Evolutionary conservation across 2,113 vertebrate genomes (phyloP).

Genomic region (Tragulus kanchil): DNA sequence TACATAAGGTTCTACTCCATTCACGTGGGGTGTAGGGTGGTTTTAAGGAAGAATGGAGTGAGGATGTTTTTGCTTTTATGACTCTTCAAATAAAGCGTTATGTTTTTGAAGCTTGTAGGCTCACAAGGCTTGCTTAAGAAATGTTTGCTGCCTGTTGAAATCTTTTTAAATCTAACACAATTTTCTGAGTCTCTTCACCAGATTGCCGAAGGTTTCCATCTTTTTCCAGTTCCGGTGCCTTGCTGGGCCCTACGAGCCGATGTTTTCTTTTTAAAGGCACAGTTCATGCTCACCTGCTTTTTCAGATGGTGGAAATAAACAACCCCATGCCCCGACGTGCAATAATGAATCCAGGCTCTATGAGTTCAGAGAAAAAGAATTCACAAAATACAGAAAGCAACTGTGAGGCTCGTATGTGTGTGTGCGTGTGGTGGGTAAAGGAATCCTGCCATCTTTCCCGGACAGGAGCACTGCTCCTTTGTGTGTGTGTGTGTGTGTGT

Average conservation of each 20-base stretch:
- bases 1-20: background rate
- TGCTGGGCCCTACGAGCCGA: background rate
- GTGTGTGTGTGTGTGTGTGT: background rate
- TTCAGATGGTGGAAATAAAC: background rate
- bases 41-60: background rate
- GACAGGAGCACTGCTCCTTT: background rate
- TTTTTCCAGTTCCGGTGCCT: background rate
- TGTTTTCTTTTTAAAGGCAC: background rate
- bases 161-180: background rate
- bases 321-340: no score
- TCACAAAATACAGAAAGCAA: background rate
- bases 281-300: background rate
- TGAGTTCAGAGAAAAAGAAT: background rate
- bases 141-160: background rate
- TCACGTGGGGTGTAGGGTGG: background rate
- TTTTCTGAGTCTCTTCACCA: background rate
- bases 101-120: background rate
- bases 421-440: background rate
- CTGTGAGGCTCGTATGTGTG: background rate
- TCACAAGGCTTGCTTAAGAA: background rate
- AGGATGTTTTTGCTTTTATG: background rate
- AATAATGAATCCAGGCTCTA: background rate
- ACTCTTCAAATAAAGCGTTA: background rate
- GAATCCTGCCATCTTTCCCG: background rate
- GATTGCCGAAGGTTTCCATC: background rate